phyloP scores from a whole-genome alignment of 2,888 invertebrate species.

The Tachystola acroxantha region DNA sequence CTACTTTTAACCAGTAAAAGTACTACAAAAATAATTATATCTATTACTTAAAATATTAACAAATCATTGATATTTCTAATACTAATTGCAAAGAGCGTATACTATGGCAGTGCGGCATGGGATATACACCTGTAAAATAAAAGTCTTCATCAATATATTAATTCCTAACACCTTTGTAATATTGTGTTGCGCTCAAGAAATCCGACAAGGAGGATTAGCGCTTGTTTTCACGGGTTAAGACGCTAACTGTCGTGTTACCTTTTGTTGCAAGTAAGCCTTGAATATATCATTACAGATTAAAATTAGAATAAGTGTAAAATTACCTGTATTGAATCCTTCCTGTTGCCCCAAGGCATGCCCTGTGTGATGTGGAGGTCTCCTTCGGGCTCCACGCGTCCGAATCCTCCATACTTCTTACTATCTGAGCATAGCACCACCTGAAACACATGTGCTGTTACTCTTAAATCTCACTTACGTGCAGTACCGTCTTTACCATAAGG shows the following conservation, averaged over 20 bases:
- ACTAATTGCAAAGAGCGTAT: slow-evolving; percentile 55
- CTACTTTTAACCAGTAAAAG: slow-evolving; percentile 12
- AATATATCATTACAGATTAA: too few relatives aligned
- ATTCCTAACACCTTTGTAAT: background rate
- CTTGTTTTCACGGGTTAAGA: too few relatives aligned
- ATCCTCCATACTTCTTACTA: slow-evolving; percentile 65
- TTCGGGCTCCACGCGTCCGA: slow-evolving; percentile 61
- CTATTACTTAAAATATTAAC: slow-evolving; percentile 1
- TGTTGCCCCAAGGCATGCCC: slow-evolving; percentile 60
- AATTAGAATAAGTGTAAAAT: too few relatives aligned
- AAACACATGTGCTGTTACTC: too few relatives aligned
- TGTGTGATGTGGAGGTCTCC: slow-evolving; percentile 55
- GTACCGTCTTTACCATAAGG: too few relatives aligned
- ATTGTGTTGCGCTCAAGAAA: background rate
- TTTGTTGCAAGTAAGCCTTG: too few relatives aligned
- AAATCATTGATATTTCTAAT: background rate
- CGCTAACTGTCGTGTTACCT: too few relatives aligned
- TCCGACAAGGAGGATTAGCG: too few relatives aligned
- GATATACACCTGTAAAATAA: slow-evolving; percentile 80
- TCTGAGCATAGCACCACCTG: slow-evolving; percentile 67
- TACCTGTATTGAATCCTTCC: slow-evolving; percentile 77
- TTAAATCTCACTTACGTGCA: too few relatives aligned
- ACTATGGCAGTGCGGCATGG: slow-evolving; percentile 86
- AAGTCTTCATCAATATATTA: background rate
- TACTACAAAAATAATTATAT: slow-evolving; percentile 9